phyloP scores from a whole-genome alignment of 2,797 vertebrate species.

The Xiphophorus birchmanni region DNA sequence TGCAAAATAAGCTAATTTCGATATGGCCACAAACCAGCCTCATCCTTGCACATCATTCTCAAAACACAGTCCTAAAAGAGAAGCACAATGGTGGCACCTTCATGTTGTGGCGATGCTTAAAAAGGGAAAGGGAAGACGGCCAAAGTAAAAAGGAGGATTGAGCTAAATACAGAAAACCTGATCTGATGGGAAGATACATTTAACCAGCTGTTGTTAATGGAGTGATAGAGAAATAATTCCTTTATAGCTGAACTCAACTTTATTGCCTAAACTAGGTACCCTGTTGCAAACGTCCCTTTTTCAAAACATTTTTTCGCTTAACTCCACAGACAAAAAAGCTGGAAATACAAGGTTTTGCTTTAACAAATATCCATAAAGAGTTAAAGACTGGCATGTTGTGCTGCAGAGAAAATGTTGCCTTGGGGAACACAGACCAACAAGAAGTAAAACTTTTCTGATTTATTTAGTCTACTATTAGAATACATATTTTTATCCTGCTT shows the following conservation, averaged over 20 bases:
- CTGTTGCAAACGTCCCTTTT: too few species aligned
- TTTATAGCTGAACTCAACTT: neutral
- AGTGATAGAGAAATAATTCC: neutral
- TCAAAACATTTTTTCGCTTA: neutral
- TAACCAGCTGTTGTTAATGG: neutral
- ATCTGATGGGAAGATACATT: neutral
- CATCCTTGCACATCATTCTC: neutral
- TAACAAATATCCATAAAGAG: neutral
- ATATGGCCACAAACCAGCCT: too few species aligned
- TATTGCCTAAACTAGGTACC: neutral
- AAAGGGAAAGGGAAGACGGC: neutral
- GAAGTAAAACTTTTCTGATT: constrained; percentile 5
- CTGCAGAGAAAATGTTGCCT: neutral
- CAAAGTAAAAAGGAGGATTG: neutral
- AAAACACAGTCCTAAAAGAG: neutral
- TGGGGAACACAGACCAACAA: neutral
- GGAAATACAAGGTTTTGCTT: neutral
- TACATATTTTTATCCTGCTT: neutral
- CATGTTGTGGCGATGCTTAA: neutral
- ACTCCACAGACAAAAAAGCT: neutral
- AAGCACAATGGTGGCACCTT: neutral
- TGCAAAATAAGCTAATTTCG: too few species aligned
- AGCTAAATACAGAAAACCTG: neutral
- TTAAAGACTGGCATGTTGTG: neutral
- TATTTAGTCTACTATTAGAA: neutral